A percentile compares a stretch with the other conserved stretches of the same genome.
Conservation (phyloP, 2,113 vertebrate genomes). For the Saguinus imperator region DNA sequence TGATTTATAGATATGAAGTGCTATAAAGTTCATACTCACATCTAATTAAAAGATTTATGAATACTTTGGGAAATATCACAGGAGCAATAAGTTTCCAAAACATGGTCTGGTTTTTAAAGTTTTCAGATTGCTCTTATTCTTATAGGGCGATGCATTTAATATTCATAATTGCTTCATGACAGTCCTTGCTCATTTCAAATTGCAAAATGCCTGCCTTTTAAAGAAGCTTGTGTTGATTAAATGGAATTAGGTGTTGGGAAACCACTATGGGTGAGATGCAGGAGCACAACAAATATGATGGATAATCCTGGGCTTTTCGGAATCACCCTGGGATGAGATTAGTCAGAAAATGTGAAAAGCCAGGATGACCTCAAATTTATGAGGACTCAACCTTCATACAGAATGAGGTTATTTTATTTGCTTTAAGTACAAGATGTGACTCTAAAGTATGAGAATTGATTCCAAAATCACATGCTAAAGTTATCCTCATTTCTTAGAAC, state of each 20-base stretch:
- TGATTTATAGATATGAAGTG: slow-evolving; percentile 71
- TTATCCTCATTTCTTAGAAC: slow-evolving; percentile 36
- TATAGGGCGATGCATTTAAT: slow-evolving; percentile 80
- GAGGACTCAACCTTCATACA: slow-evolving; percentile 33
- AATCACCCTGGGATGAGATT: slow-evolving; percentile 54
- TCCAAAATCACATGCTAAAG: slow-evolving; percentile 15
- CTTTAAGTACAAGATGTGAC: slow-evolving; percentile 23
- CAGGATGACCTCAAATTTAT: slow-evolving; percentile 51
- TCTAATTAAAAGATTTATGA: slow-evolving; percentile 83
- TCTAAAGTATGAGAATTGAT: slow-evolving; percentile 32
- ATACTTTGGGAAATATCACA: slow-evolving; percentile 76
- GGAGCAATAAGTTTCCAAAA: slow-evolving; percentile 77
- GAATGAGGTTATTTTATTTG: slow-evolving; percentile 48
- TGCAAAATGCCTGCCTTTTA: slow-evolving; percentile 78
- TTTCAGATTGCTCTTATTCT: slow-evolving; percentile 81
- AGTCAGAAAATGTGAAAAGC: slow-evolving; percentile 59
- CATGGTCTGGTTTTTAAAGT: slow-evolving; percentile 76
- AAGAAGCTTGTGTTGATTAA: slow-evolving; percentile 80
- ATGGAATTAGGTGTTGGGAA: slow-evolving; percentile 80
- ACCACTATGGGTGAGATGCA: slow-evolving; percentile 61
- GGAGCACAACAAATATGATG: slow-evolving; percentile 42
- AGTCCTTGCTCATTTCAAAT: slow-evolving; percentile 77
- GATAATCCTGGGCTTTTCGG: slow-evolving; percentile 47
- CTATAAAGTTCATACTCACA: slow-evolving; percentile 77
- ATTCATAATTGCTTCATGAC: slow-evolving; percentile 79